Evolutionary conservation across 1,140 invertebrate species (phyloP), one percentile per base, ranked within the genome.

Genomic region (Drosophila dunni): DNA sequence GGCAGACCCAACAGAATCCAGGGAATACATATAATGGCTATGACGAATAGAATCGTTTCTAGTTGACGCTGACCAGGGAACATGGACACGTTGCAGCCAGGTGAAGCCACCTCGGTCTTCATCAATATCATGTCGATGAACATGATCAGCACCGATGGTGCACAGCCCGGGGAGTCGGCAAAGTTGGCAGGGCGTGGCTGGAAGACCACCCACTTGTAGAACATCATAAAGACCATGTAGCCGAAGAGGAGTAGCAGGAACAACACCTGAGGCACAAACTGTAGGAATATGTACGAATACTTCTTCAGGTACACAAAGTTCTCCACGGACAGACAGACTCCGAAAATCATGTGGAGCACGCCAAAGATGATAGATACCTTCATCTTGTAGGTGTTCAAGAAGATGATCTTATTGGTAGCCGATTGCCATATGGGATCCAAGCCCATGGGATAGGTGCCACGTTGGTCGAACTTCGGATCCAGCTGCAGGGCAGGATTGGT

Each of bases 311-410:
- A 98, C 95, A 96, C 93, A 93, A 98, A 97, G 93, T 99, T 99
- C 67, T 97, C 94, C 48, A 98, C 94, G 82, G 96, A 97, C 75
- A 99, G 94, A 70, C 95, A 94, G 0, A 99, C 96, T 51, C 98
- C 98, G 92, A 99, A 99, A 56, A 98, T 94, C 98, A 99, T 99
- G 92, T 99, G 98, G 67, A 95, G 90, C 1, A 99, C 97, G 36
- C 98, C 98, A 83, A 99, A 95, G 75, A 99, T 98, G 63, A 99
- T 97, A 9, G 98, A 99, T 17, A 98, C 93, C 92, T 99, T 99
- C 98, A 99, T 99, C 94, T 99, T 99, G 93, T 97, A 98, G 0
- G 98, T 98, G 93, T 99, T 99, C n/a, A 98, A 93, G 93, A 99
- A 99, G 38, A 97, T 96, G 80, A 99, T 98, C 93, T 99, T 99